Evolutionary conservation across 2,797 vertebrate genomes (phyloP).

Genomic region (Oophaga sylvatica): DNA sequence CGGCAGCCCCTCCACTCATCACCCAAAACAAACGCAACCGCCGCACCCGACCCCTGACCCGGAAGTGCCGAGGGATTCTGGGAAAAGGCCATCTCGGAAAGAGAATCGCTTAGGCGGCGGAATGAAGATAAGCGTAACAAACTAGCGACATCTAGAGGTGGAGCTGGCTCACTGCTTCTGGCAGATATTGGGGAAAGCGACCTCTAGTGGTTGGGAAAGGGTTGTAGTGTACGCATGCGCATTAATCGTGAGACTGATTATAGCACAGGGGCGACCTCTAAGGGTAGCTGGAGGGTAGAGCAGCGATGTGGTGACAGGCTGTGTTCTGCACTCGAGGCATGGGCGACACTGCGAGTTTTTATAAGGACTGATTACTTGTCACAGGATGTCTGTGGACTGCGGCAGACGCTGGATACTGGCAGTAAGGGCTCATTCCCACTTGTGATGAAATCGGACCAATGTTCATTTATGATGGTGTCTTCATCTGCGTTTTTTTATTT

Average conservation of each 20-base stretch:
- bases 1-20: not conserved
- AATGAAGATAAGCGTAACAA: not conserved
- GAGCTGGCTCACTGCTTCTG: too few relatives aligned
- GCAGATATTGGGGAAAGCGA: not conserved
- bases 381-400: not conserved
- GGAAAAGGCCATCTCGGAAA: not conserved
- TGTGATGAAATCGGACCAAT: too few relatives aligned
- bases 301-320: not conserved
- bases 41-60: constrained; percentile 35
- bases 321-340: too few relatives aligned
- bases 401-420: too few relatives aligned
- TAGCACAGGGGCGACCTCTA: not conserved
- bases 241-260: not conserved
- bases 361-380: too few relatives aligned
- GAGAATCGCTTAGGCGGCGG: not conserved
- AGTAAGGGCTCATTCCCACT: too few relatives aligned
- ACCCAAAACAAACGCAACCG: constrained; percentile 55
- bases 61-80: constrained; percentile 41
- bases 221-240: not conserved
- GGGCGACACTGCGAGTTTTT: too few relatives aligned
- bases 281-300: not conserved
- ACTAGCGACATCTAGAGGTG: constrained; percentile 14
- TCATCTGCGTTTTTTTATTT: too few relatives aligned
- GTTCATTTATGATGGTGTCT: too few relatives aligned
- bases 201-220: constrained; percentile 4